Percentiles rank a stretch among this genome's conserved stretches.
These are phyloP conservation scores for Leptinotarsa texana DNA, from an alignment of 1,140 invertebrate species.

Conservation along the genomic window DNA sequence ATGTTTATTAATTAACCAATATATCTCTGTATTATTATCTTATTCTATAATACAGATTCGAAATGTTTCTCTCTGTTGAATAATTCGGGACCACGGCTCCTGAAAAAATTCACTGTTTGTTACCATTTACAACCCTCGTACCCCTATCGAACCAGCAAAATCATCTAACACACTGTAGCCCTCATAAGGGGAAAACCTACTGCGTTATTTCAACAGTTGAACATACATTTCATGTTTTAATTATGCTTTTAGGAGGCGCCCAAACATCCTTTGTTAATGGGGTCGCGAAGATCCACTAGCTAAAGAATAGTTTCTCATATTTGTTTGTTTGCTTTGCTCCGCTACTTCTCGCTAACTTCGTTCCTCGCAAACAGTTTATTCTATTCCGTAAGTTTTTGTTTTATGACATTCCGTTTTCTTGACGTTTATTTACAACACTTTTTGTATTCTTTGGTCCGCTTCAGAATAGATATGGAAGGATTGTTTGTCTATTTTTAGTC, in stretches of 20 bases:
- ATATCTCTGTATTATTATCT: too few relatives aligned
- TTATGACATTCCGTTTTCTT: constrained; percentile 39
- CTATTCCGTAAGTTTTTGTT: constrained; percentile 37
- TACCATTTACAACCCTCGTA: too few relatives aligned
- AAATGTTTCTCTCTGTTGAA: too few relatives aligned
- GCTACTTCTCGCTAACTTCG: constrained; percentile 31
- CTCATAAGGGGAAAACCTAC: constrained; percentile 26
- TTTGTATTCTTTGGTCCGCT: constrained; percentile 15
- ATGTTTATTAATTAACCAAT: too few relatives aligned
- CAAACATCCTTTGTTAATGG: constrained; percentile 39
- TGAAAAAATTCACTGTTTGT: too few relatives aligned
- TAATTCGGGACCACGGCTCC: too few relatives aligned
- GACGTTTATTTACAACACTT: constrained; percentile 35
- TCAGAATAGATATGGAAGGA: background rate
- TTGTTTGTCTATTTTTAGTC: constrained; percentile 13
- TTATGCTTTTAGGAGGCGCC: constrained; percentile 48
- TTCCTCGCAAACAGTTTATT: constrained; percentile 40
- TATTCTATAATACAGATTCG: too few relatives aligned
- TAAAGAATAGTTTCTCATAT: constrained; percentile 41
- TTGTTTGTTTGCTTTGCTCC: constrained; percentile 36
- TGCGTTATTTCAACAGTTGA: constrained; percentile 46
- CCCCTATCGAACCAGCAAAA: background rate
- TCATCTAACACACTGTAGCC: constrained; percentile 23
- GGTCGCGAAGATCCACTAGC: constrained; percentile 32
- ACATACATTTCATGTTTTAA: constrained; percentile 50